phyloP scores from a whole-genome alignment of 2,888 invertebrate species.

The Euclidia mi region DNA sequence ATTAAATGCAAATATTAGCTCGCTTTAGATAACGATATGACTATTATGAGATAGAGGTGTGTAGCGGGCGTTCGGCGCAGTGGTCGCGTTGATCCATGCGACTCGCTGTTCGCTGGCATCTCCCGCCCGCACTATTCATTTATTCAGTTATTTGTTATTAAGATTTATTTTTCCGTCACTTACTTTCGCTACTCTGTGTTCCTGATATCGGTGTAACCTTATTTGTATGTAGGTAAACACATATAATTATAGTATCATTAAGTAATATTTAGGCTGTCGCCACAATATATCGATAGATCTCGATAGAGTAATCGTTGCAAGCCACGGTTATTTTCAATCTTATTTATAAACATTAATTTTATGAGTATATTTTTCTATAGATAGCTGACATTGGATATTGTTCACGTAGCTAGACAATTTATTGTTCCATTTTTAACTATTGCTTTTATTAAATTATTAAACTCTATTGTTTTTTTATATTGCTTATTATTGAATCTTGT shows the following conservation, averaged over 20 bases:
- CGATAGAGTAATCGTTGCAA: conserved; percentile 34
- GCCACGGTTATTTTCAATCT: conserved; percentile 24
- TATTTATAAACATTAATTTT: not conserved
- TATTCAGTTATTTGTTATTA: conserved; percentile 66
- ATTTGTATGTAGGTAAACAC: conserved; percentile 62
- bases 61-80: conserved; percentile 12
- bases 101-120: conserved; percentile 1
- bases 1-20: conserved; percentile 35
- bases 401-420: conserved; percentile 11
- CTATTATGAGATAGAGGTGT: conserved; percentile 38
- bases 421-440: conserved; percentile 3
- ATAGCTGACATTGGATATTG: not conserved
- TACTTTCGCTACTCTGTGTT: conserved; percentile 60
- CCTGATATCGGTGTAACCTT: conserved; percentile 60
- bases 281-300: conserved; percentile 39
- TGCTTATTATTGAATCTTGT: conserved; percentile 6
- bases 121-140: conserved; percentile 18
- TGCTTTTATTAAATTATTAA: not conserved
- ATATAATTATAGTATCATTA: conserved; percentile 59
- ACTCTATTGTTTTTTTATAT: conserved; percentile 6
- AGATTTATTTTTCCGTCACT: conserved; percentile 57
- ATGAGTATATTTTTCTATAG: not conserved
- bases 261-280: conserved; percentile 54
- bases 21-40: conserved; percentile 37
- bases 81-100: conserved; percentile 19